Evolutionary conservation across 2,797 vertebrate species (phyloP), one percentile per base, ranked within the genome.

Genomic region (Diglossa cyanea): DNA sequence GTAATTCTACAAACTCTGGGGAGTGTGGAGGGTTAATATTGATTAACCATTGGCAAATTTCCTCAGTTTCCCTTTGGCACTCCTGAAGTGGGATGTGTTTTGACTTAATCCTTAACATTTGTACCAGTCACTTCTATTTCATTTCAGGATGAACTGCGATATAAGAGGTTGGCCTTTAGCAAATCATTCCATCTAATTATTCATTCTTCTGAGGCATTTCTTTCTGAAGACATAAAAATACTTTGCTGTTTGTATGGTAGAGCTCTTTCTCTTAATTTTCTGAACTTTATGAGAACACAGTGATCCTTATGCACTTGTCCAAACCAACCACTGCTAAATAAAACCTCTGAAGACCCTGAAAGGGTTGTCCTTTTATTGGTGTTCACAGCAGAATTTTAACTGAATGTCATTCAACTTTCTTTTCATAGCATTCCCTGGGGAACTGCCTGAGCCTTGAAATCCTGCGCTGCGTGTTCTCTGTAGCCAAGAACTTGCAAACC

Each of bases 401-500:
- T 40, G 61, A 89, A 79, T 74, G 31, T 50, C 74, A 90, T 63
- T 72, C 60, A 85, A 63, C 51, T 76, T 87, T 67, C 44, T 68
- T 78, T 87, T 82, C 68, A 84, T 28, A 58, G 17, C 19, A 42
- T 55, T 74, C 54, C 51, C 44, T 58, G 26, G 58, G 63, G 87
- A 86, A 72, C 10, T 65, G 58, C 54, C 42, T 40, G 60, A 61
- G 30, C 37, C 65, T 83, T 92, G 71, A 82, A 88, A 92, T 67
- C 33, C 42, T 66, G 51, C 24, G 13, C 53, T 70, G 6, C 7
- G 35, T 19, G 30, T 53, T 75, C 50, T 65, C 33, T 44, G 18
- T 45, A 86, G 76, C 39, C 44, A 93, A 93, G 94, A 95, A 74
- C 61, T 85, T 94, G 66, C 44, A 66, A 79, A 90, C 74, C 55